Evolutionary conservation across 2,888 invertebrate genomes (phyloP).

Genomic region (Acanthosepion esculentum): DNA sequence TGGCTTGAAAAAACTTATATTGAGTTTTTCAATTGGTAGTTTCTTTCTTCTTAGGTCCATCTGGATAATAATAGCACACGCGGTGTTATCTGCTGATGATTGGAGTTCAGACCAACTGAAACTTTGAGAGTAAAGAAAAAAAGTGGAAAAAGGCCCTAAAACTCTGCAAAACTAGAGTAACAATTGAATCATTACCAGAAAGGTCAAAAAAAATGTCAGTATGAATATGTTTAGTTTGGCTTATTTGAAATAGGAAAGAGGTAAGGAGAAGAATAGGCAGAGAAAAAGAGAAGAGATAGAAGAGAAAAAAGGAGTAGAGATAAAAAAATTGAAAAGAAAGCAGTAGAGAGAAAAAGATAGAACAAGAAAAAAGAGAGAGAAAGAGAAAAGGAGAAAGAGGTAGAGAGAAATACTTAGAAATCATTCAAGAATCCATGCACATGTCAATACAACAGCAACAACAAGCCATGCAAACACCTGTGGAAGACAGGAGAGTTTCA

Average conservation of each 20-base stretch:
- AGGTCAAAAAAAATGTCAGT: neutral
- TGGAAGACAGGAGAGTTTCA: neutral
- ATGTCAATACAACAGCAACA: neutral
- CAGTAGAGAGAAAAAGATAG: neutral
- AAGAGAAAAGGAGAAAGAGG: neutral
- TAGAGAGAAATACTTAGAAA: neutral
- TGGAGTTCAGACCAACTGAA: neutral
- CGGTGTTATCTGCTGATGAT: neutral
- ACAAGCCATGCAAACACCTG: conserved; percentile 49
- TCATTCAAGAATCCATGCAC: neutral
- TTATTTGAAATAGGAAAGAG: neutral
- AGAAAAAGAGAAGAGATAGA: neutral
- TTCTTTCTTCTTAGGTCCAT: neutral
- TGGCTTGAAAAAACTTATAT: neutral
- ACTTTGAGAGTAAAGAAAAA: neutral
- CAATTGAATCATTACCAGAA: neutral
- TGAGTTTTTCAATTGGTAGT: too few species aligned
- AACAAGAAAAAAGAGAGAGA: neutral
- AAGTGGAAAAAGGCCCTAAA: neutral
- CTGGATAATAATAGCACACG: neutral
- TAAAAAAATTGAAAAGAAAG: neutral
- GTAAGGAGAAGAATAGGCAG: neutral
- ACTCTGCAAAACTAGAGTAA: neutral
- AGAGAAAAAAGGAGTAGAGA: neutral
- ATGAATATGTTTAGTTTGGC: neutral